phyloP scores from a whole-genome alignment of 2,797 vertebrate species.

The Labroides dimidiatus region DNA sequence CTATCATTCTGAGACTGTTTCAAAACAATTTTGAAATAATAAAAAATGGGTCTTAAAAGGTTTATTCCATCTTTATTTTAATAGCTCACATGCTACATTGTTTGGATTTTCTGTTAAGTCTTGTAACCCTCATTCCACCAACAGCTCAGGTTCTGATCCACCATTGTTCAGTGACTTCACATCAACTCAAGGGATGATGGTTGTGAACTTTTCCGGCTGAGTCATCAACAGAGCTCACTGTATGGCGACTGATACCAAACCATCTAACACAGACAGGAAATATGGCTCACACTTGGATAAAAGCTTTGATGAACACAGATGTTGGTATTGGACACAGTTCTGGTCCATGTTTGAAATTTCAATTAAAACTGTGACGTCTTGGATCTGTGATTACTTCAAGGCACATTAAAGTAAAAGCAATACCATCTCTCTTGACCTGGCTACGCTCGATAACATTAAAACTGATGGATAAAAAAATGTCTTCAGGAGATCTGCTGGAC shows the following conservation, averaged over 20 bases:
- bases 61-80: conserved; percentile 42
- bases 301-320: conserved; percentile 31
- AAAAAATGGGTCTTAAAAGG: background rate
- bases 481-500: conserved; percentile 11
- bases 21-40: too few species aligned
- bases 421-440: conserved; percentile 18
- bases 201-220: conserved; percentile 15
- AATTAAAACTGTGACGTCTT: background rate
- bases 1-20: too few species aligned
- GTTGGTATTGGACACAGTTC: conserved; percentile 16
- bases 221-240: conserved; percentile 4
- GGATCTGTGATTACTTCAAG: conserved; percentile 62
- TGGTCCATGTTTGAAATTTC: conserved; percentile 16
- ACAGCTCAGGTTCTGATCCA: conserved; percentile 1
- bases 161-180: background rate
- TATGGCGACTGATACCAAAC: conserved; percentile 10
- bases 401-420: conserved; percentile 69
- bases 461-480: background rate
- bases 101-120: conserved; percentile 48
- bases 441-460: background rate
- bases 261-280: conserved; percentile 8
- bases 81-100: conserved; percentile 69
- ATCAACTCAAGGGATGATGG: conserved; percentile 3
- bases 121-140: conserved; percentile 12
- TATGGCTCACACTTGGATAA: conserved; percentile 4